phyloP scores from a whole-genome alignment of 2,113 vertebrate species.

The Megalops atlanticus region DNA sequence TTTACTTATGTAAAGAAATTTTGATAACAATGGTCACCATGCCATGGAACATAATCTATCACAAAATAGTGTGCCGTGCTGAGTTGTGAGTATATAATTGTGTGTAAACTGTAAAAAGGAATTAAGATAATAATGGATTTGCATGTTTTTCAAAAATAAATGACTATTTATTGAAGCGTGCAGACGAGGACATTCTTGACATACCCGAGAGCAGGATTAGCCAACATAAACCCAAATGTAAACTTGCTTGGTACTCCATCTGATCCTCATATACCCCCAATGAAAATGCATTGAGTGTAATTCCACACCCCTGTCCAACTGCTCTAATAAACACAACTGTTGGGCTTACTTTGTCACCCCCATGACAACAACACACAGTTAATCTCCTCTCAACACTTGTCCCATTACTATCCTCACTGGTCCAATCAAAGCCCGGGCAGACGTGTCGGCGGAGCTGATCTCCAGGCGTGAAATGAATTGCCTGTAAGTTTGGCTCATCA shows the following conservation, averaged over 20 bases:
- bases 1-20: conserved; percentile 58
- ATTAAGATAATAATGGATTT: conserved; percentile 59
- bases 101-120: conserved; percentile 54
- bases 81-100: conserved; percentile 52
- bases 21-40: conserved; percentile 46
- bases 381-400: conserved; percentile 10
- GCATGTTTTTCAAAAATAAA: conserved; percentile 73
- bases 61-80: conserved; percentile 51
- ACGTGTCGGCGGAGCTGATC: neutral
- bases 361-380: neutral
- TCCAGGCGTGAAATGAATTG: conserved; percentile 23
- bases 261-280: neutral
- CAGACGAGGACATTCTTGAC: conserved; percentile 37
- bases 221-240: neutral
- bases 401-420: neutral
- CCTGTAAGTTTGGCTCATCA: neutral
- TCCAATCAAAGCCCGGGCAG: neutral
- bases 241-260: conserved; percentile 1
- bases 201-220: conserved; percentile 9
- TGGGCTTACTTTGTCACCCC: conserved; percentile 5
- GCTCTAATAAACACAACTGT: conserved; percentile 13
- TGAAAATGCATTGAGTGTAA: neutral
- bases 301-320: neutral
- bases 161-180: conserved; percentile 56
- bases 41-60: conserved; percentile 42